Percentiles rank a stretch among this genome's conserved stretches.
Evolutionary conservation across 2,797 vertebrate species (phyloP).

Genomic region (Rhinichthys osculus): DNA sequence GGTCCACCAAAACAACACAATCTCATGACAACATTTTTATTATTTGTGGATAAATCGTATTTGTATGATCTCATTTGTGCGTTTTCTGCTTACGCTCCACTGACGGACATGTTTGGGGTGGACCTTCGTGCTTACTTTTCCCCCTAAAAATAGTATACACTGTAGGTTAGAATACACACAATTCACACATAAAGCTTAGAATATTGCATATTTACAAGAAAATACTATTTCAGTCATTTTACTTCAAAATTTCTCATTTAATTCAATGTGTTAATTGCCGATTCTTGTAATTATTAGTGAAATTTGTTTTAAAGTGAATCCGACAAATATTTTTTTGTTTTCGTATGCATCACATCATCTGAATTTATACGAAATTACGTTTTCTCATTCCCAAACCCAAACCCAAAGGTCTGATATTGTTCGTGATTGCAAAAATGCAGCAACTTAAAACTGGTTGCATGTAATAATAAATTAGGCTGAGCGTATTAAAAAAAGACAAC

Average conservation of each 20-base stretch:
- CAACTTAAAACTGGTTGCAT: not conserved
- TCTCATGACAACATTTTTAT: not conserved
- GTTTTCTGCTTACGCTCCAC: not conserved
- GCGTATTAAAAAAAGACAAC: not conserved
- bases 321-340: not conserved
- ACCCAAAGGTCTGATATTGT: not conserved
- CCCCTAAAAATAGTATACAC: not conserved
- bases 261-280: not conserved
- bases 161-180: not conserved
- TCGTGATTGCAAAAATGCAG: not conserved
- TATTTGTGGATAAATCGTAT: not conserved
- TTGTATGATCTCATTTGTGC: not conserved
- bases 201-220: not conserved
- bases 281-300: not conserved
- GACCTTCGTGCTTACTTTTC: not conserved
- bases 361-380: not conserved
- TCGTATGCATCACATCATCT: not conserved
- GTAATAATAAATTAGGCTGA: not conserved
- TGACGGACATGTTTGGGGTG: not conserved
- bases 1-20: slow-evolving; percentile 2
- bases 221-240: not conserved
- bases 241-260: not conserved
- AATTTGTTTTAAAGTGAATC: not conserved
- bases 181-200: not conserved
- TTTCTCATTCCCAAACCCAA: not conserved